A percentile compares a stretch with the other conserved stretches of the same genome.
Evolutionary conservation across 2,797 vertebrate species (phyloP).

Genomic region (Spinibarbus caldwelli): DNA sequence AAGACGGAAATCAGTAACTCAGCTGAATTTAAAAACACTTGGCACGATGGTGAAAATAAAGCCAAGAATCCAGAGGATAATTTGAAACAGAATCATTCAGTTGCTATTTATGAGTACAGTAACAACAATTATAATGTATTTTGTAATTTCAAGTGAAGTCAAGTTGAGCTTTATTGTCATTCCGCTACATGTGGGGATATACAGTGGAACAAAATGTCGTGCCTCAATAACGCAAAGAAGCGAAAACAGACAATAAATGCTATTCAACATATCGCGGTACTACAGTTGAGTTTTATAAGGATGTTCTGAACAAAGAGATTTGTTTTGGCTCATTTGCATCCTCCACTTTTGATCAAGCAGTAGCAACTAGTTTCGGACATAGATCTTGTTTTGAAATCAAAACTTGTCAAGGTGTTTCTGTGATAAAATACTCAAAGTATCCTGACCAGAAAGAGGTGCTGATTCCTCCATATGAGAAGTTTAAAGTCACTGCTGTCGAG

Average conservation of each 20-base stretch:
- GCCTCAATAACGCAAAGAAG: too few relatives aligned
- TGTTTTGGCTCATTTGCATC: background rate
- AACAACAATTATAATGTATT: background rate
- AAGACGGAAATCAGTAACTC: background rate
- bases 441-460: background rate
- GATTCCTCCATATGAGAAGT: conserved; percentile 8
- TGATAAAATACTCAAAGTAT: background rate
- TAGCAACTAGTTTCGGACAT: background rate
- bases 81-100: background rate
- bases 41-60: background rate
- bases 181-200: too few relatives aligned
- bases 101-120: background rate
- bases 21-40: background rate
- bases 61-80: background rate
- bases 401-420: background rate
- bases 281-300: too few relatives aligned
- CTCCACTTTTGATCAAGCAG: background rate
- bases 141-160: background rate
- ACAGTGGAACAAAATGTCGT: too few relatives aligned
- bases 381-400: background rate
- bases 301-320: background rate
- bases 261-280: background rate
- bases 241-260: background rate
- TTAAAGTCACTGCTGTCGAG: background rate
- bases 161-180: too few relatives aligned